Evolutionary conservation across 2,113 vertebrate species (phyloP).

Genomic region (Castor canadensis): DNA sequence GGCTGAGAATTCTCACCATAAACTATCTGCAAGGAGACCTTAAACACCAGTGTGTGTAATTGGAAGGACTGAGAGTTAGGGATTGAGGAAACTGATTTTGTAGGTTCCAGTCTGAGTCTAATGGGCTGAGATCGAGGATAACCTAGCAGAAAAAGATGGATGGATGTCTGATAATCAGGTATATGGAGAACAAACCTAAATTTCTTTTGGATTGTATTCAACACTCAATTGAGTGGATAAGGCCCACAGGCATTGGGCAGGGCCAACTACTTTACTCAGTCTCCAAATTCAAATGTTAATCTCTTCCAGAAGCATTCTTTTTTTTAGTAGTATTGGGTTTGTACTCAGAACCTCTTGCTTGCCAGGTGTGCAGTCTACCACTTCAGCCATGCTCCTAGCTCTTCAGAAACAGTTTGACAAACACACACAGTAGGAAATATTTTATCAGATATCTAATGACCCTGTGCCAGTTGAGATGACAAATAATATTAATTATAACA

Average conservation of each 20-base stretch:
- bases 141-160: not conserved
- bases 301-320: not conserved
- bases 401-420: no score
- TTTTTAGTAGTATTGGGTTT: no score
- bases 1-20: no score
- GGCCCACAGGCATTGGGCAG: no score
- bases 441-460: not conserved
- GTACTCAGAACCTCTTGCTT: no score
- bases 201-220: not conserved
- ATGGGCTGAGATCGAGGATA: fast-evolving
- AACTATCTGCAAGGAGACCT: not conserved
- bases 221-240: no score
- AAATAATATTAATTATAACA: not conserved
- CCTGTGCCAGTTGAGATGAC: not conserved
- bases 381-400: no score
- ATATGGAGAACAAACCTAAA: not conserved
- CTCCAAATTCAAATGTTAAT: not conserved
- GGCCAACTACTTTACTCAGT: not conserved
- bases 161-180: not conserved
- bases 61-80: not conserved
- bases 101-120: not conserved
- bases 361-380: no score
- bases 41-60: no score
- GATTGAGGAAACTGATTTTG: not conserved
- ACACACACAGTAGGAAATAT: not conserved